A percentile compares a stretch with the other conserved stretches of the same genome.
phyloP scores from a whole-genome alignment of 2,797 vertebrate species.

The Chaetodon trifasciatus region DNA sequence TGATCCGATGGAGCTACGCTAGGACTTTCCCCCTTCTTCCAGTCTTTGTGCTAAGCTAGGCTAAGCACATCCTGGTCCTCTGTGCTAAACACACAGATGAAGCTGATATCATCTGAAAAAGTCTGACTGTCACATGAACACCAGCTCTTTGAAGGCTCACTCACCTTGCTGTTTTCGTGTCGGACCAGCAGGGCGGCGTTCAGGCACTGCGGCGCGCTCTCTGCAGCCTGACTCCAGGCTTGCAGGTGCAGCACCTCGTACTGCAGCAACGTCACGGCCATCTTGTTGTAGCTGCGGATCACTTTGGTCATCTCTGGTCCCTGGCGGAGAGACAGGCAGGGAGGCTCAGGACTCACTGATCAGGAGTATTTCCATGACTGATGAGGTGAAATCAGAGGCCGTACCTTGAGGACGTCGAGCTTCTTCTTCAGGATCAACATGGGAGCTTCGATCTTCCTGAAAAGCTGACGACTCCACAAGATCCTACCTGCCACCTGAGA shows the following conservation, averaged over 20 bases:
- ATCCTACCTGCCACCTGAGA: slow-evolving; percentile 88
- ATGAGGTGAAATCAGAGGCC: neutral
- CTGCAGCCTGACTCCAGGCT: slow-evolving; percentile 84
- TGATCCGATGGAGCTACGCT: too few species aligned
- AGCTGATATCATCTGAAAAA: too few species aligned
- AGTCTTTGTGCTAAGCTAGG: too few species aligned
- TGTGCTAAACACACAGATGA: too few species aligned
- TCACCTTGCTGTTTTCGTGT: slow-evolving; percentile 83
- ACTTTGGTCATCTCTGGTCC: slow-evolving; percentile 84
- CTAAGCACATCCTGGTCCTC: too few species aligned
- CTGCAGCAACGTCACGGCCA: slow-evolving; percentile 85
- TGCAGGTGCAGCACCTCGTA: slow-evolving; percentile 87
- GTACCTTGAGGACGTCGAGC: slow-evolving; percentile 84
- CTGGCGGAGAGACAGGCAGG: slow-evolving; percentile 63
- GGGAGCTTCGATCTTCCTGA: slow-evolving; percentile 87
- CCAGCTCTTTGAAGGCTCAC: neutral
- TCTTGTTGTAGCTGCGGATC: slow-evolving; percentile 86
- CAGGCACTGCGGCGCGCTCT: slow-evolving; percentile 76
- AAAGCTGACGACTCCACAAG: slow-evolving; percentile 89
- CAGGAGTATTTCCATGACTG: neutral
- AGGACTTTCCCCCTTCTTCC: too few species aligned
- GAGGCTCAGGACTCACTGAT: fast-evolving
- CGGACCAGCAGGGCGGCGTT: slow-evolving; percentile 82
- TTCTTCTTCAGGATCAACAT: slow-evolving; percentile 88
- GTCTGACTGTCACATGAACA: too few species aligned